Conservation (phyloP, 2,888 invertebrate genomes). For the Candidula unifasciata region DNA sequence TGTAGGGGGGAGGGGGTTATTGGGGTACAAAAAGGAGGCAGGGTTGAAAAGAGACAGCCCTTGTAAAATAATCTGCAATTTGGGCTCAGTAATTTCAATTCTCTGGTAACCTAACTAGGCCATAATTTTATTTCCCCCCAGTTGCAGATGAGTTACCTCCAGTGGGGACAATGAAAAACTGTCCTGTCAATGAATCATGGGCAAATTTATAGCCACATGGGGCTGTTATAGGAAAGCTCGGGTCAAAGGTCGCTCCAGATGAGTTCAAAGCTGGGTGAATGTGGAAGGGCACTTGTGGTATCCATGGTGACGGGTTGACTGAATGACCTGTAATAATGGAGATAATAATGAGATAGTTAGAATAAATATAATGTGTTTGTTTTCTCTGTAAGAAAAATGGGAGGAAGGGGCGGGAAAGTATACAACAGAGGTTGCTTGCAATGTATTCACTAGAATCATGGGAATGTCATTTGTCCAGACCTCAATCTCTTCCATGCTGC, state of each 20-base stretch:
- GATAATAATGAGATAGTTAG: background rate
- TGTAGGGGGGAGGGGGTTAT: no score
- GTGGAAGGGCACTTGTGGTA: slow-evolving; percentile 63
- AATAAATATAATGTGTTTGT: background rate
- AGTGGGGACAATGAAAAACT: slow-evolving; percentile 82
- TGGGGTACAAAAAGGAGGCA: no score
- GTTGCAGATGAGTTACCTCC: slow-evolving; percentile 37
- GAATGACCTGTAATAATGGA: slow-evolving; percentile 46
- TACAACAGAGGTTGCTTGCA: no score
- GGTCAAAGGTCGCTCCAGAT: slow-evolving; percentile 58
- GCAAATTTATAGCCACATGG: slow-evolving; percentile 87
- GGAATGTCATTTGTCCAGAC: no score
- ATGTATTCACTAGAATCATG: no score
- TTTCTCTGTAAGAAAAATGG: no score
- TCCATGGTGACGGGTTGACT: slow-evolving; percentile 62
- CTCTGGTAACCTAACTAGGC: background rate
- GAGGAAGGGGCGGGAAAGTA: no score
- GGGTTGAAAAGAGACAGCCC: no score
- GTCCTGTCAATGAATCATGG: slow-evolving; percentile 90
- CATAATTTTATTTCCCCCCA: background rate
- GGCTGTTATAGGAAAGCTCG: slow-evolving; percentile 54
- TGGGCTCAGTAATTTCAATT: no score
- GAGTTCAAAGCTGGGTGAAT: slow-evolving; percentile 54
- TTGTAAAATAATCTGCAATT: no score
- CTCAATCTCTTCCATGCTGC: no score